These are phyloP conservation scores for Bovichtus diacanthus DNA, from an alignment of 2,797 vertebrate species.

Conservation along the genomic window DNA sequence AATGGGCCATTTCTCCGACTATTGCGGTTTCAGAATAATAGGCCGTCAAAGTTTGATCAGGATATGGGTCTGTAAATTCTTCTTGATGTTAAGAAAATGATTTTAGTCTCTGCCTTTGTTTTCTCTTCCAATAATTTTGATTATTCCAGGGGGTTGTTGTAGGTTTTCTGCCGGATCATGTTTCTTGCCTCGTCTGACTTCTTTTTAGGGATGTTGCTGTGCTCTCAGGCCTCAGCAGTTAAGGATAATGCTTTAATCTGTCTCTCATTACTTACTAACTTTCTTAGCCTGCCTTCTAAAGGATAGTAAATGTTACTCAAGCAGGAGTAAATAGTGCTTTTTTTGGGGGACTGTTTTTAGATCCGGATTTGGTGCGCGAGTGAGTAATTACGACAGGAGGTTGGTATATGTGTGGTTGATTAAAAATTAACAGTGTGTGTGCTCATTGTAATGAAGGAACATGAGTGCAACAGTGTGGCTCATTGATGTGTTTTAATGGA, in stretches of 20 bases:
- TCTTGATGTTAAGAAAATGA: neutral
- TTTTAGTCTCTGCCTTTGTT: neutral
- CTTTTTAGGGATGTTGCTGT: neutral
- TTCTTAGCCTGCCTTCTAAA: neutral
- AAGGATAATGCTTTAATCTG: constrained; percentile 4
- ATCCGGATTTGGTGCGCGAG: neutral
- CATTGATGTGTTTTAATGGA: neutral
- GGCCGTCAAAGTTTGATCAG: neutral
- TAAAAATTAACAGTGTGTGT: neutral
- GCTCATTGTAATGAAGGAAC: neutral
- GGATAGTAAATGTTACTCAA: neutral
- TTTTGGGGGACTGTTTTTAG: neutral
- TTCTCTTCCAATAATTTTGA: neutral
- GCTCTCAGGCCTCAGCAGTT: constrained; percentile 7
- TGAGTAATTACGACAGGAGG: neutral
- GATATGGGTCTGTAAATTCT: neutral
- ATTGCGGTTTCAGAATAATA: no score
- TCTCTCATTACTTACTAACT: neutral
- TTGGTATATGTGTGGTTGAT: neutral
- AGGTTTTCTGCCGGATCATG: neutral
- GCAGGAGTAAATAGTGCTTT: neutral
- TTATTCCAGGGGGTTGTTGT: neutral
- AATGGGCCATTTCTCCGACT: no score
- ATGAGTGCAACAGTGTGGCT: neutral
- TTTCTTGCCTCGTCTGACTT: neutral